Conservation (phyloP, 2,888 invertebrate species). For the Zaprionus bogoriensis region DNA sequence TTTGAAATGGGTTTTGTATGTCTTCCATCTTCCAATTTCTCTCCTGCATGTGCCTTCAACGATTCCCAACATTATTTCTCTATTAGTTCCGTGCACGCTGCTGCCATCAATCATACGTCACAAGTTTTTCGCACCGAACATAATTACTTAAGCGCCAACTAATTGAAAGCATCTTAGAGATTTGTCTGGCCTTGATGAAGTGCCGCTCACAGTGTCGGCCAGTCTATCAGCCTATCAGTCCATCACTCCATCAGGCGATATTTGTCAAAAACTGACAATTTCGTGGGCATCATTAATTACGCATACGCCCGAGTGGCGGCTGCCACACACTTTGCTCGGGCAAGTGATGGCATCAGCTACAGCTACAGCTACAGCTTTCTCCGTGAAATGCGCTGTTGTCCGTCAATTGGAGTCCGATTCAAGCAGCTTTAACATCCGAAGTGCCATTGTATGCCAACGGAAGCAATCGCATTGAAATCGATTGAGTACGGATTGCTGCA, state of each 20-base stretch:
- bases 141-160: constrained; percentile 68
- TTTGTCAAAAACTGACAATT: constrained; percentile 54
- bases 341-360: not conserved
- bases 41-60: not conserved
- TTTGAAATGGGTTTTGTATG: not conserved
- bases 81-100: constrained; percentile 15
- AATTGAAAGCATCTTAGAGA: constrained; percentile 69
- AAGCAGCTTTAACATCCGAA: constrained; percentile 22
- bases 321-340: constrained; percentile 2
- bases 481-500: not conserved
- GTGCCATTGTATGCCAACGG: constrained; percentile 40
- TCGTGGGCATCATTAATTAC: constrained; percentile 63
- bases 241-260: constrained; percentile 37
- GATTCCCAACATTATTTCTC: not conserved
- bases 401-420: constrained; percentile 30
- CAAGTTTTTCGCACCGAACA: constrained; percentile 46
- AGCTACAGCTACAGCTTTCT: not conserved
- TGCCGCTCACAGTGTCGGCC: constrained; percentile 40
- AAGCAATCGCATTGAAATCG: constrained; percentile 10
- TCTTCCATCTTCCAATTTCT: not conserved
- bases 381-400: constrained; percentile 47
- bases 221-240: constrained; percentile 10
- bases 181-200: constrained; percentile 64
- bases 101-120: constrained; percentile 49
- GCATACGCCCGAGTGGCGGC: constrained; percentile 33